phyloP scores from a whole-genome alignment of 2,113 vertebrate species.

The Spermophilus dauricus region DNA sequence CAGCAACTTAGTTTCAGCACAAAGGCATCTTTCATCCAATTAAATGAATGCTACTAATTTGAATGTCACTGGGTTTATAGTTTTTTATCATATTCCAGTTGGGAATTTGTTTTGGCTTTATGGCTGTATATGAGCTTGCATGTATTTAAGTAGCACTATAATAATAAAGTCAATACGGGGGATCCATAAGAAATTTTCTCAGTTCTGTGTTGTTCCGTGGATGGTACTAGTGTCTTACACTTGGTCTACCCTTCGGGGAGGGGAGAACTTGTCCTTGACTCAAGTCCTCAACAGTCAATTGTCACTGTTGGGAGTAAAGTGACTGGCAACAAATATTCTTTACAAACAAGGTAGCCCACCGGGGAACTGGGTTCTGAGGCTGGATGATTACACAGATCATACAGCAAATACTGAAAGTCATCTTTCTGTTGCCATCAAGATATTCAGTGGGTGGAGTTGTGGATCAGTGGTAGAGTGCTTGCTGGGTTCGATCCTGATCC shows the following conservation, averaged over 20 bases:
- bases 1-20: background rate
- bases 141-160: conserved; percentile 45
- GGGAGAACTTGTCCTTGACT: background rate
- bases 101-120: conserved; percentile 33
- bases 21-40: background rate
- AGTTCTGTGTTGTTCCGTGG: background rate
- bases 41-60: conserved; percentile 40
- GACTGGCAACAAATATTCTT: background rate
- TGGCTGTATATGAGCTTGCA: background rate
- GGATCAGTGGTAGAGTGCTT: too few species aligned
- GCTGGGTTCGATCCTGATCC: too few species aligned
- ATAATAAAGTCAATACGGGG: conserved; percentile 39
- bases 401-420: background rate
- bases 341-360: background rate
- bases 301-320: background rate
- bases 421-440: background rate
- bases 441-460: background rate
- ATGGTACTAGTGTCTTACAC: background rate
- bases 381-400: background rate
- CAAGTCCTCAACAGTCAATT: background rate
- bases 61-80: conserved; percentile 23
- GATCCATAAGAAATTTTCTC: background rate
- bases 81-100: conserved; percentile 41
- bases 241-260: background rate
- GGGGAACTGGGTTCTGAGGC: background rate